A percentile compares a stretch with the other conserved stretches of the same genome.
phyloP scores from a whole-genome alignment of 2,888 invertebrate species.

The Temnothorax rugatulus region DNA sequence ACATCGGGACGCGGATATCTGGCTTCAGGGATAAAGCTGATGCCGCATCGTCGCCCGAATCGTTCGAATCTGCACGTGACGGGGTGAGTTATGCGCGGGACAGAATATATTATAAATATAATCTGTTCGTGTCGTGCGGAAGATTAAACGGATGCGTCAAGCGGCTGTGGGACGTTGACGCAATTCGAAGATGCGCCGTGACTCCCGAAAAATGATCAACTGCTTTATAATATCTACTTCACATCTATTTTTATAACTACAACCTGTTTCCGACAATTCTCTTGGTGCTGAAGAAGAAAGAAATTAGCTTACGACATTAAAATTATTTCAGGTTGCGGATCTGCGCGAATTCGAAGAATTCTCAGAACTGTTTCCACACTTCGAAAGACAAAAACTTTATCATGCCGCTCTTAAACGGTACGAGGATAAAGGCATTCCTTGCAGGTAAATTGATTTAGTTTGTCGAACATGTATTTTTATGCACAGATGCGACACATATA shows the following conservation, averaged over 20 bases:
- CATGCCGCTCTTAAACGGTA: constrained; percentile 94
- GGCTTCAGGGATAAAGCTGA: constrained; percentile 85
- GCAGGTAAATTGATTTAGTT: constrained; percentile 86
- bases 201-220: background rate
- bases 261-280: background rate
- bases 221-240: background rate
- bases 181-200: background rate
- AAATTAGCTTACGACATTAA: background rate
- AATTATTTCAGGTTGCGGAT: constrained; percentile 91
- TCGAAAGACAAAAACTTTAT: constrained; percentile 94
- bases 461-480: background rate
- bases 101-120: background rate
- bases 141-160: background rate
- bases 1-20: constrained; percentile 85
- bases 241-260: background rate
- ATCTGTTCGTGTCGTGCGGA: background rate
- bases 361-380: constrained; percentile 91
- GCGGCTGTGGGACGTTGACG: background rate
- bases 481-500: background rate
- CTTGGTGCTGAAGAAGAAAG: too few relatives aligned
- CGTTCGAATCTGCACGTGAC: constrained; percentile 98
- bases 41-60: constrained; percentile 95
- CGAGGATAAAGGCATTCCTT: constrained; percentile 91
- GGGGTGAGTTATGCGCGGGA: constrained; percentile 87
- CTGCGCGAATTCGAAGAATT: constrained; percentile 96